phyloP scores from a whole-genome alignment of 2,888 invertebrate genomes.

The Siphlonurus alternatus region DNA sequence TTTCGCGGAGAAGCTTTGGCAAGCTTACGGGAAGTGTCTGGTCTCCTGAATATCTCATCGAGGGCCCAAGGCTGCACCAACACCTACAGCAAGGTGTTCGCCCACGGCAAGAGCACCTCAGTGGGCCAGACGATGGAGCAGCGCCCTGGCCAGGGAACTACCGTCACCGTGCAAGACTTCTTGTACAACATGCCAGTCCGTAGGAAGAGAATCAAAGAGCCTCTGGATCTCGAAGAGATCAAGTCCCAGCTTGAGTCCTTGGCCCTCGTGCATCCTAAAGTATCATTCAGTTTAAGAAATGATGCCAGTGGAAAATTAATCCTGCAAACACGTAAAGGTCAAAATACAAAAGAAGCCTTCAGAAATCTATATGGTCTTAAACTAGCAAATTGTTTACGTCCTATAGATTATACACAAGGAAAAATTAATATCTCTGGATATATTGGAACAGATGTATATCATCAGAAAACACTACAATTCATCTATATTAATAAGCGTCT shows the following conservation, averaged over 20 bases:
- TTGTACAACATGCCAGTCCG: slow-evolving; percentile 44
- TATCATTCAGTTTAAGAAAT: slow-evolving; percentile 50
- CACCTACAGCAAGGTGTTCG: slow-evolving; percentile 40
- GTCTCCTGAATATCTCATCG: slow-evolving; percentile 40
- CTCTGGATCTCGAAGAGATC: slow-evolving; percentile 40
- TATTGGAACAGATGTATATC: slow-evolving; percentile 32
- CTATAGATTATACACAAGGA: slow-evolving; percentile 25
- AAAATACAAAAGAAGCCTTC: slow-evolving; percentile 35
- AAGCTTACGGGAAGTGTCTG: slow-evolving; percentile 39
- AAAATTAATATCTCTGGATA: slow-evolving; percentile 37
- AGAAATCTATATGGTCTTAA: slow-evolving; percentile 29
- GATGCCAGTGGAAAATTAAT: slow-evolving; percentile 40
- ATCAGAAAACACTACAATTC: slow-evolving; percentile 35
- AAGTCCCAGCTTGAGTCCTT: slow-evolving; percentile 39
- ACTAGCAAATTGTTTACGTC: slow-evolving; percentile 23
- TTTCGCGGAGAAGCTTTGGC: slow-evolving; percentile 49
- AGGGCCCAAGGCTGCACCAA: slow-evolving; percentile 27
- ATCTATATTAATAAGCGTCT: slow-evolving; percentile 47
- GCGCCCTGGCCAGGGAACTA: slow-evolving; percentile 51
- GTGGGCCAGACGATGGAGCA: slow-evolving; percentile 21
- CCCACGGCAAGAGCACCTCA: slow-evolving; percentile 28
- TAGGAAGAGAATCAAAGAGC: slow-evolving; percentile 32
- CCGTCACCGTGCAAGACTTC: slow-evolving; percentile 48
- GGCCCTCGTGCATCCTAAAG: slow-evolving; percentile 42
- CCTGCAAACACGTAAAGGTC: slow-evolving; percentile 38